Percentiles rank a stretch among this genome's conserved stretches.
Conservation (phyloP, 2,888 invertebrate genomes). For the Lithophane ornitopus region DNA sequence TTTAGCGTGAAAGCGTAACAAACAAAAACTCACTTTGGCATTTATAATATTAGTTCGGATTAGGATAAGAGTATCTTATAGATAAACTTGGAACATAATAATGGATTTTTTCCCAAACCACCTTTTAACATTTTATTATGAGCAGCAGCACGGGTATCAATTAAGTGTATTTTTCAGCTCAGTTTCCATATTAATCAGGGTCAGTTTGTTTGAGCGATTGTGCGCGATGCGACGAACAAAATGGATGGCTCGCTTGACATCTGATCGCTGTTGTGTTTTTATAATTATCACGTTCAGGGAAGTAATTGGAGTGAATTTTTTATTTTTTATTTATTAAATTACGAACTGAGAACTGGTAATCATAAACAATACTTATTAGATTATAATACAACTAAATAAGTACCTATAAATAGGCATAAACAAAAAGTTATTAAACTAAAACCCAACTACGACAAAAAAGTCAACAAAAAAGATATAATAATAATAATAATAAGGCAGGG, state of each 20-base stretch:
- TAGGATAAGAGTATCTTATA: too few relatives aligned
- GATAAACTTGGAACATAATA: neutral
- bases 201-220: constrained; percentile 9
- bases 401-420: too few relatives aligned
- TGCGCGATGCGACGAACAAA: constrained; percentile 13
- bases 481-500: too few relatives aligned
- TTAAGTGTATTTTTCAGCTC: constrained; percentile 40
- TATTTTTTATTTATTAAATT: neutral
- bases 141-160: neutral
- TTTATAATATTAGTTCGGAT: too few relatives aligned
- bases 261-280: constrained; percentile 8
- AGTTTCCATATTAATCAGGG: constrained; percentile 40
- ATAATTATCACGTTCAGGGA: constrained; percentile 14
- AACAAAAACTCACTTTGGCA: too few relatives aligned
- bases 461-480: too few relatives aligned
- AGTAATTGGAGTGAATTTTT: neutral
- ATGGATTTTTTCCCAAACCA: neutral
- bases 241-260: constrained; percentile 26
- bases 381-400: too few relatives aligned
- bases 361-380: too few relatives aligned
- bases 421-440: too few relatives aligned
- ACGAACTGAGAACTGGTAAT: too few relatives aligned
- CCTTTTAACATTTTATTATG: constrained; percentile 15
- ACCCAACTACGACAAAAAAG: too few relatives aligned
- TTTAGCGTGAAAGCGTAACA: too few relatives aligned